Evolutionary conservation across 2,797 vertebrate genomes (phyloP).

Genomic region (Crax fasciolata): DNA sequence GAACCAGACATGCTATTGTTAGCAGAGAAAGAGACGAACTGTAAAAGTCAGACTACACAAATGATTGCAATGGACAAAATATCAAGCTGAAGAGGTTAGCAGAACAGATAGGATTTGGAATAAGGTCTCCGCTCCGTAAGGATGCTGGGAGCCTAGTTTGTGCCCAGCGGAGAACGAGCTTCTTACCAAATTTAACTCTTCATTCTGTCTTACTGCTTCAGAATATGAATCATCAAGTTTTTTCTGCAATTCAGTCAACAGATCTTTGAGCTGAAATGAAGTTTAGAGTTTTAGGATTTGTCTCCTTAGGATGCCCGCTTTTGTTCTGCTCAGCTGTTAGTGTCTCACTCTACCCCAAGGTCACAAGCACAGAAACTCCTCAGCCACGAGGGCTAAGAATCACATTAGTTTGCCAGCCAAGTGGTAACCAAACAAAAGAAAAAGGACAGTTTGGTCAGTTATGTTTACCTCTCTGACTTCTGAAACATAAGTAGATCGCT

Average conservation of each 20-base stretch:
- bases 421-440: slow-evolving; percentile 38
- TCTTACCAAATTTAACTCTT: slow-evolving; percentile 99
- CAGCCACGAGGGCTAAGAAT: slow-evolving; percentile 51
- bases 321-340: slow-evolving; percentile 73
- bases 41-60: slow-evolving; percentile 76
- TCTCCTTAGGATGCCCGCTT: slow-evolving; percentile 72
- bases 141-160: slow-evolving; percentile 71
- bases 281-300: slow-evolving; percentile 89
- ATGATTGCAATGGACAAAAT: slow-evolving; percentile 75
- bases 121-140: slow-evolving; percentile 69
- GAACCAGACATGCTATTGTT: slow-evolving; percentile 82
- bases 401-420: slow-evolving; percentile 64
- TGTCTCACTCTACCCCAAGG: slow-evolving; percentile 43
- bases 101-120: slow-evolving; percentile 77
- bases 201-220: slow-evolving; percentile 99
- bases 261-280: slow-evolving; percentile 99
- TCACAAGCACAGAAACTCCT: slow-evolving; percentile 60
- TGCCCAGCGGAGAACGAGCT: slow-evolving; percentile 77
- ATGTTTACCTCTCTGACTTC: slow-evolving; percentile 95
- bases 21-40: slow-evolving; percentile 80
- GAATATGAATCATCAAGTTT: slow-evolving; percentile 99
- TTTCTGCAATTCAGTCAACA: slow-evolving; percentile 99
- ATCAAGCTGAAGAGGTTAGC: slow-evolving; percentile 83
- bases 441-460: background rate
- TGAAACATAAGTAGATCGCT: slow-evolving; percentile 94